phyloP scores from a whole-genome alignment of 2,113 vertebrate species.

The Maccullochella peelii region DNA sequence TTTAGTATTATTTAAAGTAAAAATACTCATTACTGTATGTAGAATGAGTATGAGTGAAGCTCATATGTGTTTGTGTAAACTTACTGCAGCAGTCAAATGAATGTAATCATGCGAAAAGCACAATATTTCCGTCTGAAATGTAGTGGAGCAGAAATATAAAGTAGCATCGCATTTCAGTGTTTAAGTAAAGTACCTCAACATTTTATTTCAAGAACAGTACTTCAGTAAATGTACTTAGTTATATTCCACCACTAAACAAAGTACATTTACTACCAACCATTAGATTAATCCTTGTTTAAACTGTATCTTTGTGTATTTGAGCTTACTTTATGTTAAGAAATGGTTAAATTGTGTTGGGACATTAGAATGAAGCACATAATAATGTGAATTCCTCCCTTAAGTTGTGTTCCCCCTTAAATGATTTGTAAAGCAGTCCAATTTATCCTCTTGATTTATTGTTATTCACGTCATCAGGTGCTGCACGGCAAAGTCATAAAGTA shows the following conservation, averaged over 20 bases:
- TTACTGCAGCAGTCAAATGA: background rate
- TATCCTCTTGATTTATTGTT: slow-evolving; percentile 5
- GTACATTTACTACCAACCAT: background rate
- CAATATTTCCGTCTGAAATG: too few species aligned
- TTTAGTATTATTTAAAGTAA: background rate
- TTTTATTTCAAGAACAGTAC: background rate
- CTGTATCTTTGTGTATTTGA: background rate
- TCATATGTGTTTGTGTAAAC: too few species aligned
- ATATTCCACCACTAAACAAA: background rate
- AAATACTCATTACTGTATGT: background rate
- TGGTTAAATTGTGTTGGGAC: background rate
- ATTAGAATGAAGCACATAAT: slow-evolving; percentile 10
- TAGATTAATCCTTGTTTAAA: background rate
- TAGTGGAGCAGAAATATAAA: too few species aligned
- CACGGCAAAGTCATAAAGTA: slow-evolving; percentile 47
- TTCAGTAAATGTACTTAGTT: background rate
- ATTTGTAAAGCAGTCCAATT: slow-evolving; percentile 14
- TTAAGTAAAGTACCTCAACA: too few species aligned
- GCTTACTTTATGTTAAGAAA: background rate
- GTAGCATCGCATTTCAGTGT: too few species aligned
- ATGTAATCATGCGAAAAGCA: background rate
- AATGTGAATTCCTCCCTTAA: slow-evolving; percentile 16
- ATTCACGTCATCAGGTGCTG: slow-evolving; percentile 39
- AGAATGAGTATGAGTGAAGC: background rate
- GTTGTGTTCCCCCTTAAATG: background rate